A percentile compares a stretch with the other conserved stretches of the same genome.
These are phyloP conservation scores for Enteromius mattozi DNA, from an alignment of 2,797 vertebrate species.

Conservation along the genomic window DNA sequence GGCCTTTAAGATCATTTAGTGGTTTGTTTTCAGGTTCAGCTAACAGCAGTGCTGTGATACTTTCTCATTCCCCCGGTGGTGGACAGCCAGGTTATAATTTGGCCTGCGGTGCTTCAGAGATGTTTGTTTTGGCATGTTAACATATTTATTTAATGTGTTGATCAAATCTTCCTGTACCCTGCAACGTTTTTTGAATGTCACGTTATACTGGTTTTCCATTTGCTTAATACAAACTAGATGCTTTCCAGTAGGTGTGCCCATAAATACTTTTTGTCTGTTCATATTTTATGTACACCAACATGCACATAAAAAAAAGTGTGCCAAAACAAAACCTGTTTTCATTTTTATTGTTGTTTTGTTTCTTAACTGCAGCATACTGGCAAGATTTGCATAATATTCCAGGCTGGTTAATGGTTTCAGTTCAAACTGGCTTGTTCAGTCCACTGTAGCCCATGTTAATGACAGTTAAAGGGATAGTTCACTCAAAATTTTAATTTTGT, in stretches of 20 bases:
- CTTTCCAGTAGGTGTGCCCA: slow-evolving; percentile 7
- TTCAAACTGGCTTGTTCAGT: not conserved
- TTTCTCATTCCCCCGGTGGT: slow-evolving; percentile 26
- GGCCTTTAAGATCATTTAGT: slow-evolving; percentile 2
- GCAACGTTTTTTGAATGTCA: slow-evolving; percentile 45
- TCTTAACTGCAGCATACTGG: not conserved
- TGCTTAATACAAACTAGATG: slow-evolving; percentile 19
- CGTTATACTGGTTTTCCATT: slow-evolving; percentile 20
- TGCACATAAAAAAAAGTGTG: not conserved
- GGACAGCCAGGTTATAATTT: slow-evolving; percentile 25
- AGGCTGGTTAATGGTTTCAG: not conserved
- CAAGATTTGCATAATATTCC: not conserved
- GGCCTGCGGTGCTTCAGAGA: slow-evolving; percentile 61
- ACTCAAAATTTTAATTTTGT: not conserved
- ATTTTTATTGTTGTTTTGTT: not conserved
- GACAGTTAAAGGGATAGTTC: not conserved
- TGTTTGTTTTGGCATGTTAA: slow-evolving; percentile 76
- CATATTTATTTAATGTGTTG: slow-evolving; percentile 79
- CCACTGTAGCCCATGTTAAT: not conserved
- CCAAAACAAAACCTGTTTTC: not conserved
- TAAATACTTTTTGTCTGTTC: not conserved
- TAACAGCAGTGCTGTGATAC: slow-evolving; percentile 37
- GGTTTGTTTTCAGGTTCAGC: slow-evolving; percentile 10
- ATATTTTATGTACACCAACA: not conserved
- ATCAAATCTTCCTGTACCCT: slow-evolving; percentile 61